phyloP scores from a whole-genome alignment of 1,140 invertebrate genomes.

The Elysia chlorotica region DNA sequence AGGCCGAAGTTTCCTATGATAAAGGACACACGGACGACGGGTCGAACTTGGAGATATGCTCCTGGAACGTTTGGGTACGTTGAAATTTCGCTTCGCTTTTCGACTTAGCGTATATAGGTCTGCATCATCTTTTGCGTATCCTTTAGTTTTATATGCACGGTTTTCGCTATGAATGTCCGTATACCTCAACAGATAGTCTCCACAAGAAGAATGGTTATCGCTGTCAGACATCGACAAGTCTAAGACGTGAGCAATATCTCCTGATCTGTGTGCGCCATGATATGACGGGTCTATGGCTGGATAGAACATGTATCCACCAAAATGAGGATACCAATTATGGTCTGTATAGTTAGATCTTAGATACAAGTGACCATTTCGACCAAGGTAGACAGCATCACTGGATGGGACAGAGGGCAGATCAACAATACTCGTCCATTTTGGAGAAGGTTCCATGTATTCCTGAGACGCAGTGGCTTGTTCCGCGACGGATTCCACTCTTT shows the following conservation, averaged over 20 bases:
- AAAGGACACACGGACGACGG: background rate
- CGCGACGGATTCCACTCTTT: background rate
- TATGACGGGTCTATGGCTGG: background rate
- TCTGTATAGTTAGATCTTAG: no score
- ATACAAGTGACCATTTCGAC: constrained; percentile 2
- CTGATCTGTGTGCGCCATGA: no score
- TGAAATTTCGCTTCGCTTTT: constrained; percentile 13
- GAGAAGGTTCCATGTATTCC: background rate
- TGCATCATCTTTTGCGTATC: no score
- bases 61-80: background rate
- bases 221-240: no score
- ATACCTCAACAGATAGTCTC: no score
- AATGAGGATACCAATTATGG: background rate
- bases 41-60: background rate
- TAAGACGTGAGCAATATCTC: no score
- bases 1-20: background rate
- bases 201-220: no score
- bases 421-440: no score
- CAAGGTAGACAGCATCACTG: background rate
- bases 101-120: no score
- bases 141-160: no score
- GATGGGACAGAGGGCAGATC: no score
- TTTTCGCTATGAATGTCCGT: no score
- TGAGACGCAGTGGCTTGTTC: background rate
- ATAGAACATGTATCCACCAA: background rate